phyloP scores from a whole-genome alignment of 2,113 vertebrate genomes.

The Microtus oregoni region DNA sequence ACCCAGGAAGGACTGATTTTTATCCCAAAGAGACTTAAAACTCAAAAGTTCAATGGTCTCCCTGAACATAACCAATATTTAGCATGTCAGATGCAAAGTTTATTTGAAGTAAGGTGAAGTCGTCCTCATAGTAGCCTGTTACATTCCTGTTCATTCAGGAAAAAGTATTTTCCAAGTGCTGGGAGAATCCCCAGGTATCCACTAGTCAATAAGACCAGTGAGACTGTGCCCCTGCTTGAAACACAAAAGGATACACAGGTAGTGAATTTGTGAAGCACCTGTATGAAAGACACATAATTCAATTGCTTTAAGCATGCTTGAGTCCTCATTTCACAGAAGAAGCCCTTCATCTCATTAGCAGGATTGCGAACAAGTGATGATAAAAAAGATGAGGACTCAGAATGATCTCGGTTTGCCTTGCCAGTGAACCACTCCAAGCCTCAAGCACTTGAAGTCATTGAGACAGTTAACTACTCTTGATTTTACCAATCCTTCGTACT shows the following conservation, averaged over 20 bases:
- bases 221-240: neutral
- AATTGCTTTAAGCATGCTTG: slow-evolving; percentile 71
- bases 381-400: slow-evolving; percentile 65
- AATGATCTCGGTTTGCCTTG: slow-evolving; percentile 55
- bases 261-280: slow-evolving; percentile 37
- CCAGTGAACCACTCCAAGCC: slow-evolving; percentile 66
- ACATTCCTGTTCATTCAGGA: neutral
- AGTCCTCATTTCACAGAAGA: slow-evolving; percentile 55
- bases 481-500: neutral
- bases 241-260: slow-evolving; percentile 20
- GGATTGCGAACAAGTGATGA: slow-evolving; percentile 70
- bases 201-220: neutral
- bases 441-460: slow-evolving; percentile 59
- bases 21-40: neutral
- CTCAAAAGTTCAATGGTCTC: neutral
- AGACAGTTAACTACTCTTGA: slow-evolving; percentile 47
- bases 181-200: neutral
- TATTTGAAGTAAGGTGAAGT: neutral
- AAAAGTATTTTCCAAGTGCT: neutral
- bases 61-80: neutral
- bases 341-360: slow-evolving; percentile 74
- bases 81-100: neutral
- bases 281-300: slow-evolving; percentile 60
- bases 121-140: neutral
- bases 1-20: neutral